phyloP scores from a whole-genome alignment of 2,113 vertebrate genomes.

The Pantherophis guttatus region DNA sequence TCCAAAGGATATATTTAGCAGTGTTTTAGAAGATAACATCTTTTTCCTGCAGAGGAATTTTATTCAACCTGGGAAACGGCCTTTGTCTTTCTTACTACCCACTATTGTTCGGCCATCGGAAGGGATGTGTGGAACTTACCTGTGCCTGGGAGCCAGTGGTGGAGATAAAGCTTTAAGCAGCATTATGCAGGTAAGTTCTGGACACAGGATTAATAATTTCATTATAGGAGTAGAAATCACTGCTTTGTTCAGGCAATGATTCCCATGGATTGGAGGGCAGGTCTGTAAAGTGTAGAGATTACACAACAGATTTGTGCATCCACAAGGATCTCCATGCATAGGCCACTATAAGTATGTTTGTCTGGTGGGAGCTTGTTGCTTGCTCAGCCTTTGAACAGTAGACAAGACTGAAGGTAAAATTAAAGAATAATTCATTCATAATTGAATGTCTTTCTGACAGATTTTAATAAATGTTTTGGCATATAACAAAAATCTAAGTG shows the following conservation, averaged over 20 bases:
- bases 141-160: constrained; percentile 84
- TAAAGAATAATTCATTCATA: neutral
- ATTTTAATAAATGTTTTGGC: constrained; percentile 92
- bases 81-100: constrained; percentile 90
- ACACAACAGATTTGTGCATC: neutral
- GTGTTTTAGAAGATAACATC: neutral
- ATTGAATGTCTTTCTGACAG: constrained; percentile 64
- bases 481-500: constrained; percentile 89
- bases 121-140: constrained; percentile 91
- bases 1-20: neutral
- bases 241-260: neutral
- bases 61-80: constrained; percentile 81
- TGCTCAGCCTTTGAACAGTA: neutral
- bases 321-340: neutral
- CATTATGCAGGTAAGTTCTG: constrained; percentile 82
- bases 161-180: constrained; percentile 86
- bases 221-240: neutral
- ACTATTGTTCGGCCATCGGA: constrained; percentile 85
- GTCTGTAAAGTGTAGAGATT: neutral
- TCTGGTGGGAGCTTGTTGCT: neutral
- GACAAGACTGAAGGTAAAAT: neutral
- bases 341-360: neutral
- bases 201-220: neutral
- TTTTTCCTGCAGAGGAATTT: constrained; percentile 77
- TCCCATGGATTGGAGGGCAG: neutral